phyloP scores from a whole-genome alignment of 2,888 invertebrate species.

The Lasioglossum oenotherae region DNA sequence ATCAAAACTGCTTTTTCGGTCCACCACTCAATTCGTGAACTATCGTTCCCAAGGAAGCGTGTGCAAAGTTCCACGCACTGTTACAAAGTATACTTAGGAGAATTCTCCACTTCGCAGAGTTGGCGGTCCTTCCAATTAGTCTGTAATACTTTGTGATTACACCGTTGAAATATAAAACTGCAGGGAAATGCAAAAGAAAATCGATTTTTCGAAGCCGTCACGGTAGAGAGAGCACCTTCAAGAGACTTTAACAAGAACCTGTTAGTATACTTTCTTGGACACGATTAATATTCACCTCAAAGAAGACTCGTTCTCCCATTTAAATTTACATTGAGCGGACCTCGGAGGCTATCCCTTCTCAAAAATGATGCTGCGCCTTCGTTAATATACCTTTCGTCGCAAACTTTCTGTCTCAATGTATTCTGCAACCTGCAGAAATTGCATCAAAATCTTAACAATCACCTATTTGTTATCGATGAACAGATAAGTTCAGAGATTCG shows the following conservation, averaged over 20 bases:
- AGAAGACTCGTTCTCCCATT: not conserved
- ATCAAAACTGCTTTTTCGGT: not conserved
- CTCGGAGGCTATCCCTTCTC: not conserved
- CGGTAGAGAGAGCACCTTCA: not conserved
- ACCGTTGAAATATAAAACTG: conserved; percentile 2
- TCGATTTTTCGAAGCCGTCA: not conserved
- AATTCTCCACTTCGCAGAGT: not conserved
- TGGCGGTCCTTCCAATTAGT: not conserved
- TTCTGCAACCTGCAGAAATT: not conserved
- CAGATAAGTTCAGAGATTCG: too few species aligned
- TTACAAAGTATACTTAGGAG: not conserved
- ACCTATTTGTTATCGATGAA: too few species aligned
- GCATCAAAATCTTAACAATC: too few species aligned
- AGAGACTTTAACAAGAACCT: not conserved
- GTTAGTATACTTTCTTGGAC: not conserved
- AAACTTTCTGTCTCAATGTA: not conserved
- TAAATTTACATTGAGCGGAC: conserved; percentile 9
- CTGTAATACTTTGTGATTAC: not conserved
- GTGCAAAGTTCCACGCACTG: not conserved
- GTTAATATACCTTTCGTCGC: not conserved
- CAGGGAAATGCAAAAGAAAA: not conserved
- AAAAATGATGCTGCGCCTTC: not conserved
- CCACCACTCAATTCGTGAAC: not conserved
- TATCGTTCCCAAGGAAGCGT: not conserved
- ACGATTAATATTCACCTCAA: conserved; percentile 4